phyloP scores from a whole-genome alignment of 2,888 invertebrate species.

The Drosophila austrosaltans region DNA sequence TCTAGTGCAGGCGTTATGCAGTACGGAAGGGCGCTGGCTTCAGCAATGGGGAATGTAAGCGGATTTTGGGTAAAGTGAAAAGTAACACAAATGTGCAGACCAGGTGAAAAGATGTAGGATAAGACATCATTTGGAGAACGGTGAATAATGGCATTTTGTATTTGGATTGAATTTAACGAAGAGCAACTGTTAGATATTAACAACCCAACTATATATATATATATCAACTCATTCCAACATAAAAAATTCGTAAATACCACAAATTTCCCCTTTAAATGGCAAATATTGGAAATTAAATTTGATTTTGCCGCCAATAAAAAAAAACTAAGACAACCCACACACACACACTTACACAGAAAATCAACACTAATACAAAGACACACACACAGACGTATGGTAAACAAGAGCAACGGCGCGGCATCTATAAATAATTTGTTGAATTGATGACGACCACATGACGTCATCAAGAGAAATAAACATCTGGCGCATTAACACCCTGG shows the following conservation, averaged over 20 bases:
- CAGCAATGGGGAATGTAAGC: neutral
- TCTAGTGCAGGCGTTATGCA: conserved; percentile 39
- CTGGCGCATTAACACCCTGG: conserved; percentile 59
- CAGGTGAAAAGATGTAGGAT: neutral
- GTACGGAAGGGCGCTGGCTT: conserved; percentile 38
- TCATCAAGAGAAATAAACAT: conserved; percentile 72
- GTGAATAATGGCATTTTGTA: neutral
- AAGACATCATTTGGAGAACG: neutral
- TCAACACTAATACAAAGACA: conserved; percentile 15
- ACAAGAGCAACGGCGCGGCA: conserved; percentile 43
- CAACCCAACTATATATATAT: no score
- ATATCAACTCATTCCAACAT: no score
- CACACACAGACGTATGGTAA: conserved; percentile 38
- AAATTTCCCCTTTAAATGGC: no score
- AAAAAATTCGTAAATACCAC: no score
- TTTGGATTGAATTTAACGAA: no score
- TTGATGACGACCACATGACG: conserved; percentile 69
- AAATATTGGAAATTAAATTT: conserved; percentile 18
- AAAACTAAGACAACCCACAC: neutral
- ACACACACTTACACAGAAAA: conserved; percentile 5
- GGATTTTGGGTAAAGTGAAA: neutral
- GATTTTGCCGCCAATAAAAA: conserved; percentile 38
- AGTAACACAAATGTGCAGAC: neutral
- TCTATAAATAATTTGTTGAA: conserved; percentile 63
- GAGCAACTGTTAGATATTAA: no score